Evolutionary conservation across 2,113 vertebrate genomes (phyloP).

Genomic region (Bos javanicus): DNA sequence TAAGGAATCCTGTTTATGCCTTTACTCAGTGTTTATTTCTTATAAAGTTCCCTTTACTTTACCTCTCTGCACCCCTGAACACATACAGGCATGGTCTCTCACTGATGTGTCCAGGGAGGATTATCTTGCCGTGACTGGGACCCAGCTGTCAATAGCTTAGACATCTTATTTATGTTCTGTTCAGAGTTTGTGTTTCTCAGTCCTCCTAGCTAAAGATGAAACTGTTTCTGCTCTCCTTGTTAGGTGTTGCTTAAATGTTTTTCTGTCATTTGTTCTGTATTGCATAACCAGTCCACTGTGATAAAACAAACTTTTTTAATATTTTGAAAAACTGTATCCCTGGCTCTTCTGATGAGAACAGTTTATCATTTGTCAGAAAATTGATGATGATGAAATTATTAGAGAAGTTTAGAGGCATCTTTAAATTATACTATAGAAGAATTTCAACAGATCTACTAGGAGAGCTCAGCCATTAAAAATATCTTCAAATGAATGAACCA

Average conservation of each 20-base stretch:
- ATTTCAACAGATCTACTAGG: constrained; percentile 14
- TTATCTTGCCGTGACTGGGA: not conserved
- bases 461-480: not conserved
- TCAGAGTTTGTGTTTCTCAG: not conserved
- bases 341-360: constrained; percentile 4
- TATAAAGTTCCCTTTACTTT: not conserved
- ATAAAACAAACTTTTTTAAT: not conserved
- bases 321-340: constrained; percentile 23
- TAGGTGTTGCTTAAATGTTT: not conserved
- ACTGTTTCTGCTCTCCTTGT: not conserved
- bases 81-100: not conserved
- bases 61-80: not conserved
- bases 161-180: not conserved
- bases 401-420: not conserved
- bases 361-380: not conserved
- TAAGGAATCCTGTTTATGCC: not conserved
- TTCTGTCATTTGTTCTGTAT: not conserved
- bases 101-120: not conserved
- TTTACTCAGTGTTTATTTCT: not conserved
- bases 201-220: not conserved
- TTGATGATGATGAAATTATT: constrained; percentile 15
- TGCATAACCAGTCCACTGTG: not conserved
- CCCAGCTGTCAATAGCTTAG: not conserved
- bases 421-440: not conserved
- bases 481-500: constrained; percentile 36